These are phyloP conservation scores for Tapirus indicus DNA, from an alignment of 2,797 vertebrate species.

Conservation along the genomic window DNA sequence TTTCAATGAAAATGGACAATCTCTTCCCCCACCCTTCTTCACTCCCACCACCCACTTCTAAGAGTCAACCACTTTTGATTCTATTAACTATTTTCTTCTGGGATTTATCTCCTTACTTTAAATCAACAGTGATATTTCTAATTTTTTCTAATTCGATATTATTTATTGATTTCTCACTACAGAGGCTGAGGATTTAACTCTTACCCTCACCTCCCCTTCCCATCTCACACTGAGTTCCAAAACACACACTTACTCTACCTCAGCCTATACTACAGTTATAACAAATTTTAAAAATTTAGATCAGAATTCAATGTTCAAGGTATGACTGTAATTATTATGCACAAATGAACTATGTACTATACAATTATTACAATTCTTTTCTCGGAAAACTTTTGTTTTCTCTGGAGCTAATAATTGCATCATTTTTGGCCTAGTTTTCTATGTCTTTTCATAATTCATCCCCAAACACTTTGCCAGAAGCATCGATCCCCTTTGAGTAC, in stretches of 20 bases:
- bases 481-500: neutral
- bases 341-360: neutral
- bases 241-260: neutral
- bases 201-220: neutral
- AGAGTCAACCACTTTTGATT: neutral
- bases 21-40: neutral
- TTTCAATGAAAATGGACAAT: neutral
- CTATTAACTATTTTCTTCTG: neutral
- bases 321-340: neutral
- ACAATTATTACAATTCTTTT: neutral
- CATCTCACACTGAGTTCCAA: neutral
- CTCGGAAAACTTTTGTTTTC: conserved; percentile 13
- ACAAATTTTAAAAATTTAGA: neutral
- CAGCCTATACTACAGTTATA: neutral
- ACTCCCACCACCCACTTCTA: neutral
- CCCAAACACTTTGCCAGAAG: neutral
- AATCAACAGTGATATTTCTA: neutral
- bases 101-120: neutral
- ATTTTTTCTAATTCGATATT: neutral
- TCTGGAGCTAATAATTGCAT: neutral
- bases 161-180: neutral
- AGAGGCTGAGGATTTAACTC: neutral
- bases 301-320: neutral
- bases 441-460: neutral
- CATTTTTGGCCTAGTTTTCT: neutral